A percentile compares a stretch with the other conserved stretches of the same genome.
phyloP scores from a whole-genome alignment of 2,113 vertebrate genomes.

The Prinia subflava region DNA sequence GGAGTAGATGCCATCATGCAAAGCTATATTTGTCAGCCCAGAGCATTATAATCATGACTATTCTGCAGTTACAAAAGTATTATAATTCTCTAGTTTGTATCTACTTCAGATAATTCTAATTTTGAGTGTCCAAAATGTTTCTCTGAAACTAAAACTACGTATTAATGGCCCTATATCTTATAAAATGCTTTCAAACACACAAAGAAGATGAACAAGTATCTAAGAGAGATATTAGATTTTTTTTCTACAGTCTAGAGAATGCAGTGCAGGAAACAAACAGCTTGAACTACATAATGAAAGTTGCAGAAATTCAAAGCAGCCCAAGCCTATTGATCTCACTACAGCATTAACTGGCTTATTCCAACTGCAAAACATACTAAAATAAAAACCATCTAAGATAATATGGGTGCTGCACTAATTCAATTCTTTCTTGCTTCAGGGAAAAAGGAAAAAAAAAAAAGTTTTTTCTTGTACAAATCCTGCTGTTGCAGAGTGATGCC shows the following conservation, averaged over 20 bases:
- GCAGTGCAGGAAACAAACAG: not conserved
- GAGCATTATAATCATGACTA: not conserved
- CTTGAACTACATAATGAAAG: not conserved
- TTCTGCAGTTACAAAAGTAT: not conserved
- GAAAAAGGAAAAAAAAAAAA: constrained; percentile 67
- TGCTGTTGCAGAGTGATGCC: constrained; percentile 36
- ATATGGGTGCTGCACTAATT: constrained; percentile 3
- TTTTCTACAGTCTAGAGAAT: not conserved
- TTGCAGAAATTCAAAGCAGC: not conserved
- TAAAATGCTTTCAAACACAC: not conserved
- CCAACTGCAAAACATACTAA: not conserved
- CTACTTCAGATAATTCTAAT: not conserved
- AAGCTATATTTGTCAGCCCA: not conserved
- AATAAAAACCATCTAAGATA: not conserved
- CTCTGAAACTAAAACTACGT: not conserved
- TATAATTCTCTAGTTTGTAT: not conserved
- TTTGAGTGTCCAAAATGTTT: not conserved
- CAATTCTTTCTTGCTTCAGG: constrained; percentile 33
- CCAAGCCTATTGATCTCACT: not conserved
- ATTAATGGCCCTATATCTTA: not conserved
- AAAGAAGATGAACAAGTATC: not conserved
- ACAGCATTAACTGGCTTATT: not conserved
- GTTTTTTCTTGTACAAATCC: constrained; percentile 28
- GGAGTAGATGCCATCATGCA: not conserved
- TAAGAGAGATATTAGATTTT: not conserved